A percentile compares a stretch with the other conserved stretches of the same genome.
Conservation (phyloP, 2,888 invertebrate species). For the Hirudinaria manillensis region DNA sequence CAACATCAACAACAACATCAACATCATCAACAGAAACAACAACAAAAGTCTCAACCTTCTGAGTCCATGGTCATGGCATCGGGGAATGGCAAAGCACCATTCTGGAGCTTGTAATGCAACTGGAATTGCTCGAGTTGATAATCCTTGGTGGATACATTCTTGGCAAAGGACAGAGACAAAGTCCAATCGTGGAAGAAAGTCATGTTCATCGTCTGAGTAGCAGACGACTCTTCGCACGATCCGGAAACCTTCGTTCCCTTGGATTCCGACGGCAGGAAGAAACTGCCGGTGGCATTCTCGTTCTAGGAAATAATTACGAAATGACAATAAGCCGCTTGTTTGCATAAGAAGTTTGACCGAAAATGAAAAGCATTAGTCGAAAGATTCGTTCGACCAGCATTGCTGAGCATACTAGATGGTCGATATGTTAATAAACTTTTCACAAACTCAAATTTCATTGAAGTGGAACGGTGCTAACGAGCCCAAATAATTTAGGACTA, state of each 20-base stretch:
- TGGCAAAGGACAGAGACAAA: background rate
- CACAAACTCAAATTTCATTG: background rate
- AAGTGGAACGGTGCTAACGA: too few relatives aligned
- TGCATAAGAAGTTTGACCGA: background rate
- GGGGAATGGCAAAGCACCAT: background rate
- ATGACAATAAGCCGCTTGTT: background rate
- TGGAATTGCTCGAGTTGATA: background rate
- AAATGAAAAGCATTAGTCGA: background rate
- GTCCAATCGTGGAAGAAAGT: conserved; percentile 22
- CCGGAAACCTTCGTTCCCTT: background rate
- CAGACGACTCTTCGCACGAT: background rate
- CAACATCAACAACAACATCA: too few relatives aligned
- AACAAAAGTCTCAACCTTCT: background rate
- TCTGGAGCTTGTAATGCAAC: background rate
- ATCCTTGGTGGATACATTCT: background rate
- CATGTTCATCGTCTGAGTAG: conserved; percentile 3
- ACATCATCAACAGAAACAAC: too few relatives aligned
- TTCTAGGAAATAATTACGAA: background rate
- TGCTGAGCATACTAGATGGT: background rate
- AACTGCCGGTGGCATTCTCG: background rate
- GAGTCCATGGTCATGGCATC: background rate
- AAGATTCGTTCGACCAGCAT: background rate
- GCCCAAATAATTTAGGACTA: background rate
- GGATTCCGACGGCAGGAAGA: background rate
- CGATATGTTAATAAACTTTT: background rate